These are phyloP conservation scores for Copidosoma aretas DNA, from an alignment of 2,888 invertebrate genomes.

Conservation along the genomic window DNA sequence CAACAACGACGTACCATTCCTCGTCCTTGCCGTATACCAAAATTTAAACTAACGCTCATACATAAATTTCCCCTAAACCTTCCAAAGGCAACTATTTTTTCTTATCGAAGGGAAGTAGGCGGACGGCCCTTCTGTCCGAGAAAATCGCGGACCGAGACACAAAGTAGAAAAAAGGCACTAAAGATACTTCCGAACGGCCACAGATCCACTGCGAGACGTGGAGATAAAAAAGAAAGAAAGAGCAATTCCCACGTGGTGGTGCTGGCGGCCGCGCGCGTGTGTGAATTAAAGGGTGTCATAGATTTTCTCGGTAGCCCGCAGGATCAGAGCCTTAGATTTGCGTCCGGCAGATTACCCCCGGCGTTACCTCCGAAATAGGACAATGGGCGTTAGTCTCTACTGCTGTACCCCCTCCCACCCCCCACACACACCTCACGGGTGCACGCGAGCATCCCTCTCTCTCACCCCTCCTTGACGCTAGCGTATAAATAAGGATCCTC, in stretches of 20 bases:
- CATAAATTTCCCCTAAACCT: background rate
- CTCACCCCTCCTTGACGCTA: conserved; percentile 8
- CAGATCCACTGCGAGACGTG: background rate
- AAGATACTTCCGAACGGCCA: conserved; percentile 1
- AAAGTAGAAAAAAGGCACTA: background rate
- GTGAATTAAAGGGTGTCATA: conserved; percentile 63
- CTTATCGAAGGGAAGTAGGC: background rate
- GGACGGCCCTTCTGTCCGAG: background rate
- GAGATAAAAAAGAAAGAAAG: background rate
- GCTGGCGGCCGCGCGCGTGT: conserved; percentile 43
- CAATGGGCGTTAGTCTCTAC: conserved; percentile 63
- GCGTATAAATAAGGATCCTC: conserved; percentile 40
- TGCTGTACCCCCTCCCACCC: conserved; percentile 44
- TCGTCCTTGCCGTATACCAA: background rate
- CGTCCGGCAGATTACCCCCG: conserved; percentile 62
- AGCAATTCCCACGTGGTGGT: background rate
- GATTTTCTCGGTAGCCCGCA: conserved; percentile 62
- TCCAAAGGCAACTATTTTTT: background rate
- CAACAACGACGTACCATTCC: too few relatives aligned
- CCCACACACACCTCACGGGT: conserved; percentile 52
- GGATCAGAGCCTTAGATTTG: conserved; percentile 63
- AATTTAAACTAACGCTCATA: too few relatives aligned
- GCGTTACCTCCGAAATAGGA: conserved; percentile 54
- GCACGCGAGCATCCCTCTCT: conserved; percentile 39
- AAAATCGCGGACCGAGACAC: background rate